A percentile compares a stretch with the other conserved stretches of the same genome.
Conservation (phyloP, 2,113 vertebrate genomes). For the Daboia siamensis region DNA sequence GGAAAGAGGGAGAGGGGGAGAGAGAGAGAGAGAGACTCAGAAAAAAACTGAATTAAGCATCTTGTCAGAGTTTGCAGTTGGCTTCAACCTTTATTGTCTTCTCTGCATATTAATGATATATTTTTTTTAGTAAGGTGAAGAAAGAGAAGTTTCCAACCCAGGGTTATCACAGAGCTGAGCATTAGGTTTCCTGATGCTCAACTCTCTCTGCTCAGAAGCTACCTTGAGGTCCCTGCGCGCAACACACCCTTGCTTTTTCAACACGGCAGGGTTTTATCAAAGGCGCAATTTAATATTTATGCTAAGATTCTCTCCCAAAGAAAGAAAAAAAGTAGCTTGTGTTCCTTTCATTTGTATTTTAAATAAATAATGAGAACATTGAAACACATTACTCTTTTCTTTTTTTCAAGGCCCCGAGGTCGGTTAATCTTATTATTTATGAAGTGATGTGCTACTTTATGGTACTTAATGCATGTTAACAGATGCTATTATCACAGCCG, state of each 20-base stretch:
- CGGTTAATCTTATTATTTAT: conserved; percentile 99
- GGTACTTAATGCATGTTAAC: conserved; percentile 99
- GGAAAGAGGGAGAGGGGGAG: neutral
- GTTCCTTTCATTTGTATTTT: conserved; percentile 97
- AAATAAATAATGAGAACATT: conserved; percentile 99
- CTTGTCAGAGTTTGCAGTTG: conserved; percentile 59
- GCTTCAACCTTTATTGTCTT: conserved; percentile 43
- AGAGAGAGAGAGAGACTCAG: neutral
- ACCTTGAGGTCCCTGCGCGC: conserved; percentile 48
- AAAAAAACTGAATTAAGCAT: conserved; percentile 54
- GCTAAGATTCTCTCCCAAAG: conserved; percentile 75
- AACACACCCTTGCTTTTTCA: conserved; percentile 60
- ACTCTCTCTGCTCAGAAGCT: conserved; percentile 49
- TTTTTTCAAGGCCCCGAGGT: conserved; percentile 90
- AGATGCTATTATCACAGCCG: conserved; percentile 98
- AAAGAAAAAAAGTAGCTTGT: conserved; percentile 78
- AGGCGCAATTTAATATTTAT: conserved; percentile 83
- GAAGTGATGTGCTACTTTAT: conserved; percentile 99
- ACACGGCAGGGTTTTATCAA: conserved; percentile 64
- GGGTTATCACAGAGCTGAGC: conserved; percentile 50
- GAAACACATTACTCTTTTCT: conserved; percentile 92
- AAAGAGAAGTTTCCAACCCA: conserved; percentile 37
- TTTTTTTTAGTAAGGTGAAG: conserved; percentile 53
- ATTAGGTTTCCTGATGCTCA: conserved; percentile 45
- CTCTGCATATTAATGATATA: conserved; percentile 66